Evolutionary conservation across 2,797 vertebrate species (phyloP), one percentile per base, ranked within the genome.

Genomic region (Macropus fuliginosus): DNA sequence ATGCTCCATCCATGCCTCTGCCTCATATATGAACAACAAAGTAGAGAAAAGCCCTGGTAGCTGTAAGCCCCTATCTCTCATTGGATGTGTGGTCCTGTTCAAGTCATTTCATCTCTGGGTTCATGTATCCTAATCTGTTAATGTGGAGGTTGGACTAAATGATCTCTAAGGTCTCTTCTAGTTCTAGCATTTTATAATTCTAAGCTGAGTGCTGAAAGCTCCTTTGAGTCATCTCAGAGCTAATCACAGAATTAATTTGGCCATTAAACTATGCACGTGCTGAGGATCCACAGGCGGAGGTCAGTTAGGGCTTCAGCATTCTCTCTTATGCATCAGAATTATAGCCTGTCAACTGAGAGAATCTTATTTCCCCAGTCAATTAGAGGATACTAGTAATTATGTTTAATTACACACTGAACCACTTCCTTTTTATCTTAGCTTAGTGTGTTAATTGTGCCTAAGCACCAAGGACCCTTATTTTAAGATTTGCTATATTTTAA

Each of bases 361-460:
- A 96, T 95, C 95, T 97, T 97, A 97, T 96, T 97, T 97, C 95
- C 97, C 95, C 95, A 97, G 97, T 97, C 97, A 98, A 97, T 97
- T 97, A 98, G 97, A 97, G 96, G 94, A 97, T 95, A 97, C 96
- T 57, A 95, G 94, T 94, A 96, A 98, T 98, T 98, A 97, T 74
- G 95, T 54, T 96, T 98, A 97, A 98, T 98, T 97, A 59, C 91
- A 95, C 46, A 93, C 91, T 81, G 74, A 97, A 96, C 0, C 1
- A 93, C 97, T 97, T 98, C 97, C 96, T 97, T 97, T 94, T 97
- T 97, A 96, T 98, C 95, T 95, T 97, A 98, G 95, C 96, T 94
- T 94, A 95, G 97, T 98, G 97, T 98, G 95, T 97, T 96, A 98
- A 97, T 96, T 96, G 98, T 92, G 50, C 94, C 97, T 96, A 90